Conservation (phyloP, 2,888 invertebrate genomes). For the Brachyptera risi region DNA sequence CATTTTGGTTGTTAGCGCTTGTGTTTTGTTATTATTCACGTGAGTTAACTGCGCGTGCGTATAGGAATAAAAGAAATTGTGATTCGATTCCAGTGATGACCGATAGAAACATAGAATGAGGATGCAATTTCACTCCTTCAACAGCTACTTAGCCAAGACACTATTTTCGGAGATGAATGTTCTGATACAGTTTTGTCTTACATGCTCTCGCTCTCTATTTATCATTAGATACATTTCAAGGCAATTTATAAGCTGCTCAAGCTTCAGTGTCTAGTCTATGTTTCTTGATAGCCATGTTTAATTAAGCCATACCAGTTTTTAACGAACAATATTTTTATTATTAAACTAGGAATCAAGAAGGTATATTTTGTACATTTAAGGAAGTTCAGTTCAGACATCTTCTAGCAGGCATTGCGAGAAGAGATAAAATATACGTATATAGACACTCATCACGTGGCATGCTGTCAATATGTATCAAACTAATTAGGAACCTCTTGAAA, state of each 20-base stretch:
- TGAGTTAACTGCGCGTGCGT: conserved; percentile 10
- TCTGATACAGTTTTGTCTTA: too few relatives aligned
- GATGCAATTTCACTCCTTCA: too few relatives aligned
- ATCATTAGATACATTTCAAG: too few relatives aligned
- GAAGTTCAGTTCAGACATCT: neutral
- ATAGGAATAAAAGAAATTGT: neutral
- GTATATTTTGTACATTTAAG: neutral
- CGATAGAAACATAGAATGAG: conserved; percentile 2
- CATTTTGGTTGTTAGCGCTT: conserved; percentile 4
- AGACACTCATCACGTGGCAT: too few relatives aligned
- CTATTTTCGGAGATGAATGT: too few relatives aligned
- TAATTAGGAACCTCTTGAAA: conserved; percentile 8
- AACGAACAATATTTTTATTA: neutral
- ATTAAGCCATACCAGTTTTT: neutral
- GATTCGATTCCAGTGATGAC: conserved; percentile 2
- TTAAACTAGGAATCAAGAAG: conserved; percentile 1
- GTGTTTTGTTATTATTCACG: conserved; percentile 1
- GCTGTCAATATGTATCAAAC: neutral
- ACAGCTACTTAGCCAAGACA: too few relatives aligned
- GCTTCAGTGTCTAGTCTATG: neutral
- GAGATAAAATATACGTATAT: too few relatives aligned
- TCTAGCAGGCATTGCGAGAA: neutral
- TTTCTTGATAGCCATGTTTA: conserved; percentile 3
- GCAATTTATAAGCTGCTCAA: too few relatives aligned
- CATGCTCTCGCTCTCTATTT: too few relatives aligned